Percentiles rank a stretch among this genome's conserved stretches.
phyloP scores from a whole-genome alignment of 35 echinoderm and acorn worm species.

The Apostichopus parvimensis region DNA sequence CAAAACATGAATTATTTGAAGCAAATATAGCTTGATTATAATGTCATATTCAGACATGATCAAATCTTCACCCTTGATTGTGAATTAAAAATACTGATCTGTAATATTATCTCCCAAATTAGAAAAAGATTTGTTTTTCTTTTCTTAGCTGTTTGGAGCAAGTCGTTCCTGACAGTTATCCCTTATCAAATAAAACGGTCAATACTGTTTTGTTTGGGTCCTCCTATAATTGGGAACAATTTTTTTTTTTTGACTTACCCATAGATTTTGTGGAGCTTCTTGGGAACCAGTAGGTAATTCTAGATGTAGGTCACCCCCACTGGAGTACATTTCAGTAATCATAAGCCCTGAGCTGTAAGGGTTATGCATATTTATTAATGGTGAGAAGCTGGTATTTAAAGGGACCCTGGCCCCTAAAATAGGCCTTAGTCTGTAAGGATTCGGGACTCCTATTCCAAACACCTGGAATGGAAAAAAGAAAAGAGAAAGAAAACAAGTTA shows the following conservation, averaged over 20 bases:
- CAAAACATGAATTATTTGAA: too few species aligned
- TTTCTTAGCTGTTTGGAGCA: too few species aligned
- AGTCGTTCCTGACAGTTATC: too few species aligned
- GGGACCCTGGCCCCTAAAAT: slow-evolving; percentile 96
- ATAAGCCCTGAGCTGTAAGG: slow-evolving; percentile 91
- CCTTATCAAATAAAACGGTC: too few species aligned
- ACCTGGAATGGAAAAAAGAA: slow-evolving; percentile 62
- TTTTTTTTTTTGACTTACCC: slow-evolving; percentile 68
- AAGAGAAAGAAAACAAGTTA: not conserved
- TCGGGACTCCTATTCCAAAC: slow-evolving; percentile 94
- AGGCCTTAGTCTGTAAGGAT: slow-evolving; percentile 95
- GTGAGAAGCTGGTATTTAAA: slow-evolving; percentile 96
- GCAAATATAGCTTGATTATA: too few species aligned
- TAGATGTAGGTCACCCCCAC: slow-evolving; percentile 94
- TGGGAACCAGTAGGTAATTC: slow-evolving; percentile 94
- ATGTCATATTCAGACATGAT: too few species aligned
- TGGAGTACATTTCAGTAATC: slow-evolving; percentile 99
- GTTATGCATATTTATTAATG: slow-evolving; percentile 99
- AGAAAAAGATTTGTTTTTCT: too few species aligned
- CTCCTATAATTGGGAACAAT: too few species aligned
- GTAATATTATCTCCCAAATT: too few species aligned
- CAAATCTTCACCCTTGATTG: too few species aligned
- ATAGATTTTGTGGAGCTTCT: slow-evolving; percentile 92
- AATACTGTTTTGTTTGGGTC: too few species aligned
- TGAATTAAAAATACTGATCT: too few species aligned